Base-by-base conservation (phyloP, 2,113 vertebrate genomes). In the Xiphorhynchus elegans region DNA sequence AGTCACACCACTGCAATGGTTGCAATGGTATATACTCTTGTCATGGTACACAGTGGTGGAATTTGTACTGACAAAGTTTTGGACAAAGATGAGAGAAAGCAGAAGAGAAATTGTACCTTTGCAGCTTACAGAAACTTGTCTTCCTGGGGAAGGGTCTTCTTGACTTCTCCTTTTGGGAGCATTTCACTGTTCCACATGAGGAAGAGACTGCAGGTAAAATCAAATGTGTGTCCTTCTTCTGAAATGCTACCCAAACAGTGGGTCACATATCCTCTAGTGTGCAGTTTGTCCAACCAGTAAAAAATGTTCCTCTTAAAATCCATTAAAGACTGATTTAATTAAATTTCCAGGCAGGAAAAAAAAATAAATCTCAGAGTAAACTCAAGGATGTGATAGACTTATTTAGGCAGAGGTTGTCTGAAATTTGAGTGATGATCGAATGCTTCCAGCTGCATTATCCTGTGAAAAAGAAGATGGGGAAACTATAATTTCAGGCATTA, bases 11-110 rank as follows among this genome's bases (percentile, higher is more conserved):
- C 20, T 67, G 24, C n/a, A 62, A 6, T 53, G 69, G 23, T 37
- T 90, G 28, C 0, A 0, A 24, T 7, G 37, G 24, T 8, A 10
- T 14, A 4, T 49, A 9, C 13, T 49, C 24, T 29, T 90, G 39
- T 47, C 2, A 0, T 33, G 52, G 46, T 63, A 31, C 59, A 13
- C 42, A n/a, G 69, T 37, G 37, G 37, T 77, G 46, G 64, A 73
- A 28, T 60, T 64, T 33, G 13, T 66, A 44, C 70, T 74, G 50
- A 39, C 3, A 16, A 35, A 47, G 10, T 46, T 21, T 44, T 82
- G 31, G 50, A 52, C 0, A 2, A 44, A 66, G 40, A 56, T 23
- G 40, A 84, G 35, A 84, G 10, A 70, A 92, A 49, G 17, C 55
- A 63, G 55, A 88, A 78, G 28, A 79, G 37, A 69, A 67, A 24